Conservation (phyloP, 2,888 invertebrate genomes). For the Horisme vitalbata region DNA sequence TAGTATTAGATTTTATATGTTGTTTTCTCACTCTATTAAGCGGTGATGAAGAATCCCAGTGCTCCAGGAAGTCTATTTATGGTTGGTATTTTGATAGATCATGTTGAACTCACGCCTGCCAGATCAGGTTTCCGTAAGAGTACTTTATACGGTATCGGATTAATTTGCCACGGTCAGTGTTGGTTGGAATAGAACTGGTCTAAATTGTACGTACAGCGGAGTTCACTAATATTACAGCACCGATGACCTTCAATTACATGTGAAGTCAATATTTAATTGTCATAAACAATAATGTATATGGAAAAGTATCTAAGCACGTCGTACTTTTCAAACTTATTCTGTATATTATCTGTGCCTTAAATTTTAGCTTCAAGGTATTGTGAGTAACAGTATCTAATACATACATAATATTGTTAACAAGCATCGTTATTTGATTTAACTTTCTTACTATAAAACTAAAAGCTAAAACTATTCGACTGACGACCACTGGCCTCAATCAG, state of each 20-base stretch:
- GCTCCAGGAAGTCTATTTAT: constrained; percentile 75
- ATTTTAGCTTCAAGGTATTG: too few relatives aligned
- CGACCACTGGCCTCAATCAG: too few relatives aligned
- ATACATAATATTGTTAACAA: too few relatives aligned
- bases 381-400: too few relatives aligned
- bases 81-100: constrained; percentile 76
- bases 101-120: constrained; percentile 61
- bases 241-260: constrained; percentile 13
- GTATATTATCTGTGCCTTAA: too few relatives aligned
- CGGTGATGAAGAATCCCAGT: constrained; percentile 50
- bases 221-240: constrained; percentile 9
- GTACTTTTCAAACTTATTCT: too few relatives aligned
- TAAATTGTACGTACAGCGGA: constrained; percentile 27
- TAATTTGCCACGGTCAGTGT: constrained; percentile 67
- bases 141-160: constrained; percentile 72
- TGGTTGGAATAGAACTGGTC: constrained; percentile 32
- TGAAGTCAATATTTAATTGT: neutral
- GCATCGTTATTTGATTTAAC: too few relatives aligned
- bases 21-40: constrained; percentile 35
- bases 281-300: neutral
- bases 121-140: constrained; percentile 71
- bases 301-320: too few relatives aligned
- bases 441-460: too few relatives aligned
- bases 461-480: too few relatives aligned
- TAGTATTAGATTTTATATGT: constrained; percentile 31